Evolutionary conservation across 2,888 invertebrate species (phyloP).

Genomic region (Mongoloraphidia duomilia): DNA sequence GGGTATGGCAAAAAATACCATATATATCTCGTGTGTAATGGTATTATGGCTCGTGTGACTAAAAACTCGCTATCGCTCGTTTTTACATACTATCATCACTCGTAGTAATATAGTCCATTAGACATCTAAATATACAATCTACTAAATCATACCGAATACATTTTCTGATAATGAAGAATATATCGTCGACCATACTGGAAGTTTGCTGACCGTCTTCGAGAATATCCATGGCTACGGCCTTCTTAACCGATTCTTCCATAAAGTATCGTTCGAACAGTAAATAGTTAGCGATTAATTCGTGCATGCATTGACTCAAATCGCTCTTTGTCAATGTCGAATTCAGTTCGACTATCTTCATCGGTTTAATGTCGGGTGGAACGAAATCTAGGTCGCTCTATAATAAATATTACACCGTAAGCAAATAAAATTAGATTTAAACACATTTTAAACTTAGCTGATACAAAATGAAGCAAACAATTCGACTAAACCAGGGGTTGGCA

Average conservation of each 20-base stretch:
- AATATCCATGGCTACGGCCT: conserved; percentile 71
- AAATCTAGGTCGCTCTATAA: conserved; percentile 47
- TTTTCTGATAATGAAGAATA: conserved; percentile 93
- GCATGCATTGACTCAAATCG: conserved; percentile 60
- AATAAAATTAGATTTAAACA: not conserved
- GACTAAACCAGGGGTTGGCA: no score
- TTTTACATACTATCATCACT: no score
- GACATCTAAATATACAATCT: not conserved
- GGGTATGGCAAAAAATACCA: no score
- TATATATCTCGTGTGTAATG: no score
- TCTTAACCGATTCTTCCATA: conserved; percentile 85
- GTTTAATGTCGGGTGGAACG: conserved; percentile 35
- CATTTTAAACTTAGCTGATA: not conserved
- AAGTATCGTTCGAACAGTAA: conserved; percentile 87
- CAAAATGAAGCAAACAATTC: not conserved
- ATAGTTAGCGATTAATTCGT: conserved; percentile 76
- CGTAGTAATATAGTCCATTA: no score
- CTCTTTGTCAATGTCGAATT: conserved; percentile 57
- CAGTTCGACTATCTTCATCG: conserved; percentile 33
- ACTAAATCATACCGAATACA: conserved; percentile 55
- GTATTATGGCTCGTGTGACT: no score
- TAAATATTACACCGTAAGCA: conserved; percentile 6
- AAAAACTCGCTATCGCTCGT: no score
- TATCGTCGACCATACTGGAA: conserved; percentile 93
- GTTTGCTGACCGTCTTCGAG: conserved; percentile 58